These are phyloP conservation scores for Pachycephus smyrnensis DNA, from an alignment of 2,888 invertebrate species.

Conservation along the genomic window DNA sequence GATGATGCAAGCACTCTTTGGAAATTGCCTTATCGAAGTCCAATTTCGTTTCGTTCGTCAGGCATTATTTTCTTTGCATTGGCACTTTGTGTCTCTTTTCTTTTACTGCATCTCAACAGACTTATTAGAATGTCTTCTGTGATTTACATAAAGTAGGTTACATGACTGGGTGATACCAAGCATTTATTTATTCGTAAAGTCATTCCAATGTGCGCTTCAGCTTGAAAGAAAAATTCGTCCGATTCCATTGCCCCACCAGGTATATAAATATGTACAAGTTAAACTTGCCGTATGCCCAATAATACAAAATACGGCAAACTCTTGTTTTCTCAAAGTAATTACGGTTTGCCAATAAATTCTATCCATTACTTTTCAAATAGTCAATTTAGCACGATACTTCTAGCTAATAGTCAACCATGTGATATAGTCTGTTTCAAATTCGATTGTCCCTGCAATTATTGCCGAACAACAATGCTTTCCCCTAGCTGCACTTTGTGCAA, in stretches of 20 bases:
- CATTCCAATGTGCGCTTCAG: neutral
- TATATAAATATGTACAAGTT: neutral
- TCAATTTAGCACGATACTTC: neutral
- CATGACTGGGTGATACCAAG: neutral
- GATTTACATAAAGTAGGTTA: constrained; percentile 12
- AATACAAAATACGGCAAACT: neutral
- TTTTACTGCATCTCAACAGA: neutral
- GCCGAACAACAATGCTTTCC: neutral
- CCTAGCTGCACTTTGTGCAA: neutral
- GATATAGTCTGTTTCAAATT: neutral
- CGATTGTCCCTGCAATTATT: neutral
- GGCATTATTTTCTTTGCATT: neutral
- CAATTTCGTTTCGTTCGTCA: neutral
- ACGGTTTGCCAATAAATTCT: neutral
- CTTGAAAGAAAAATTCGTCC: no score
- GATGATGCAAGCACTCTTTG: constrained; percentile 13
- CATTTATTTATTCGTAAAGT: neutral
- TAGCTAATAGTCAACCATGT: neutral
- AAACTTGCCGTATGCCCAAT: no score
- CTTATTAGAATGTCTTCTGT: neutral
- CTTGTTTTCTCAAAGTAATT: neutral
- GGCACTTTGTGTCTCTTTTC: neutral
- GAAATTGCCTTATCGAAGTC: neutral
- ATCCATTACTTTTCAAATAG: no score
- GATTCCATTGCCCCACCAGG: neutral